phyloP scores from a whole-genome alignment of 2,888 invertebrate genomes.

The Suillia variegata region DNA sequence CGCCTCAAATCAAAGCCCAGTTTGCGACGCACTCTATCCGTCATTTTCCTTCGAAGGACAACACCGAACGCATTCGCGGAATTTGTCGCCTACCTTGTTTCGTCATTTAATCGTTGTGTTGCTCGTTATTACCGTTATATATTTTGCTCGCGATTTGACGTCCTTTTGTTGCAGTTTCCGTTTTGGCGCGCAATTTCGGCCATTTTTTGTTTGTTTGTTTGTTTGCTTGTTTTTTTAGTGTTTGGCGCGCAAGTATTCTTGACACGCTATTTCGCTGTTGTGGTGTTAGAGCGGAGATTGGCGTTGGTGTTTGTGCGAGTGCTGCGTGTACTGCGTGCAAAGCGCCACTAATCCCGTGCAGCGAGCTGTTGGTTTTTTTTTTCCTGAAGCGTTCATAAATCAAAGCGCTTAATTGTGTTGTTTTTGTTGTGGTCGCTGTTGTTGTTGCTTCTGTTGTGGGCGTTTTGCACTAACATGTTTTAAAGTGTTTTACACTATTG shows the following conservation, averaged over 20 bases:
- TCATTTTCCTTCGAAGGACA: no score
- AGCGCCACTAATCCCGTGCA: constrained; percentile 10
- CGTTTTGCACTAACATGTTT: constrained; percentile 16
- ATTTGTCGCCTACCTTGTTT: background rate
- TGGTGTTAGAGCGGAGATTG: no score
- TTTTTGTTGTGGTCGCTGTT: constrained; percentile 9
- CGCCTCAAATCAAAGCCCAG: background rate
- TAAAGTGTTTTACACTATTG: constrained; percentile 21
- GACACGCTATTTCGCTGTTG: constrained; percentile 16
- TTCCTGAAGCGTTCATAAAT: constrained; percentile 14
- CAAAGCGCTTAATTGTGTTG: background rate
- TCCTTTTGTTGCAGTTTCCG: constrained; percentile 8
- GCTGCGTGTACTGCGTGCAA: background rate
- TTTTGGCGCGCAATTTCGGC: constrained; percentile 2
- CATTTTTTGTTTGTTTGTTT: background rate
- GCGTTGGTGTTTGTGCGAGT: constrained; percentile 10
- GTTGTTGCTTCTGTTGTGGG: constrained; percentile 22
- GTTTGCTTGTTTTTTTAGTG: no score
- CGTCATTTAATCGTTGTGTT: constrained; percentile 5
- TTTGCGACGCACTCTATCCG: background rate
- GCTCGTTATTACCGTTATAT: background rate
- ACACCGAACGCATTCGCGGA: background rate
- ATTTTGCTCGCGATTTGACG: background rate
- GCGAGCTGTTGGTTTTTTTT: constrained; percentile 12
- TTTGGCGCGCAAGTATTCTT: no score